Conservation (phyloP, 2,797 vertebrate species). For the Lophotriccus pileatus region DNA sequence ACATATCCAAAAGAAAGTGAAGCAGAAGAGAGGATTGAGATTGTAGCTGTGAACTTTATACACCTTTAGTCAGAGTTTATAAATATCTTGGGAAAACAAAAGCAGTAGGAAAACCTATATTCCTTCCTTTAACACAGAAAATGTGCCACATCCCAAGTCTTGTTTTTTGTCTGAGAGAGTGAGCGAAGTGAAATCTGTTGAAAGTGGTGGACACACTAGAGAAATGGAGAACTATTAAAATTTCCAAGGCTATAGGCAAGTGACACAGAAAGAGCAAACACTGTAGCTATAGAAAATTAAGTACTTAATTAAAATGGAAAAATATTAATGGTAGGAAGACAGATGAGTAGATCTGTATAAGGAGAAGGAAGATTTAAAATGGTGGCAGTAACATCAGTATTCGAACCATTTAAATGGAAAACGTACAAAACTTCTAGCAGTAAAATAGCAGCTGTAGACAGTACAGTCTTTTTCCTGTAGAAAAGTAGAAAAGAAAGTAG, state of each 20-base stretch:
- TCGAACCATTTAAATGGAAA: neutral
- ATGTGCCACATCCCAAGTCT: neutral
- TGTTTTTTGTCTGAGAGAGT: neutral
- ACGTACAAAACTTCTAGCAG: neutral
- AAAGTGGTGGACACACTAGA: neutral
- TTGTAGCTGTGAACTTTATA: neutral
- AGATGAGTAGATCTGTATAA: neutral
- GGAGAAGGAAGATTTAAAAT: neutral
- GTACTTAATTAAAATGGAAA: neutral
- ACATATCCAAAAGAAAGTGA: neutral
- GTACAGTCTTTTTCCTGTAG: neutral
- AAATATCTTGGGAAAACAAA: neutral
- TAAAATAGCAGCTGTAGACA: neutral
- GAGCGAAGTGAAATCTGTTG: neutral
- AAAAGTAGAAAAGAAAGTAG: neutral
- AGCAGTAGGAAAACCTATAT: neutral
- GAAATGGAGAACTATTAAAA: neutral
- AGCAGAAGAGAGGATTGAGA: neutral
- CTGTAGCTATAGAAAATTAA: neutral
- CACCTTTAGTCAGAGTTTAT: neutral
- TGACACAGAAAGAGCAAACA: neutral
- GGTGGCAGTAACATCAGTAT: neutral
- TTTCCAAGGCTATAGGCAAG: neutral
- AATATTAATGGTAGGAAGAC: neutral
- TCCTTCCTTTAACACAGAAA: neutral